Conservation (phyloP, 2,888 invertebrate species). For the Lissocephala sabroskyi region DNA sequence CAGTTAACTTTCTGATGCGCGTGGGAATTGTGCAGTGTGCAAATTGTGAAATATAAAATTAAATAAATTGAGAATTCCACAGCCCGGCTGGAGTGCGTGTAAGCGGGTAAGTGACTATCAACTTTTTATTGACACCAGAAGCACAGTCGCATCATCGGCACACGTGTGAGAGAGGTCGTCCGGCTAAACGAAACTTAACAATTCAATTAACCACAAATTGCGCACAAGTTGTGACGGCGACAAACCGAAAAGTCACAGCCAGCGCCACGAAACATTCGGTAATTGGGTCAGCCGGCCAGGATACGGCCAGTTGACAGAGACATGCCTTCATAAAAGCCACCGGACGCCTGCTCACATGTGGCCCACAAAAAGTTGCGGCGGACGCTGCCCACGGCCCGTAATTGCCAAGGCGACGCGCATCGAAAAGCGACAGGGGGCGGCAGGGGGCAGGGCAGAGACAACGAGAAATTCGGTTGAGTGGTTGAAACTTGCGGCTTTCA, state of each 20-base stretch:
- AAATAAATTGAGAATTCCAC: too few species aligned
- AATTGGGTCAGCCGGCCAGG: slow-evolving; percentile 18
- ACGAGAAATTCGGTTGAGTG: slow-evolving; percentile 3
- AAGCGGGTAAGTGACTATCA: too few species aligned
- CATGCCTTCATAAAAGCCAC: too few species aligned
- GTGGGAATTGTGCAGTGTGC: too few species aligned
- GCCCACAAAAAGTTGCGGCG: background rate
- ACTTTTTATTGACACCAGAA: too few species aligned
- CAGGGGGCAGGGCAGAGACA: background rate
- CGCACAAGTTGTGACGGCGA: slow-evolving; percentile 15
- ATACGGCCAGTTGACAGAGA: too few species aligned
- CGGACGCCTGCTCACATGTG: background rate
- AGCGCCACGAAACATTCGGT: background rate
- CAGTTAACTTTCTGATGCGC: background rate
- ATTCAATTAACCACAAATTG: slow-evolving; percentile 22
- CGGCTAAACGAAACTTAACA: slow-evolving; percentile 12
- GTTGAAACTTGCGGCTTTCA: slow-evolving; percentile 1
- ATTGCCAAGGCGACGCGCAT: background rate
- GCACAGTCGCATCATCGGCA: too few species aligned
- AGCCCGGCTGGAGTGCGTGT: too few species aligned
- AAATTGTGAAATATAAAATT: too few species aligned
- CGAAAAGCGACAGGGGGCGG: background rate
- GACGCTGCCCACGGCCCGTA: background rate
- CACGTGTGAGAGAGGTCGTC: too few species aligned
- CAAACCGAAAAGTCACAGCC: slow-evolving; percentile 13